A percentile compares a stretch with the other conserved stretches of the same genome.
Evolutionary conservation across 2,113 vertebrate species (phyloP).

Genomic region (Nyctibius bracteatus): DNA sequence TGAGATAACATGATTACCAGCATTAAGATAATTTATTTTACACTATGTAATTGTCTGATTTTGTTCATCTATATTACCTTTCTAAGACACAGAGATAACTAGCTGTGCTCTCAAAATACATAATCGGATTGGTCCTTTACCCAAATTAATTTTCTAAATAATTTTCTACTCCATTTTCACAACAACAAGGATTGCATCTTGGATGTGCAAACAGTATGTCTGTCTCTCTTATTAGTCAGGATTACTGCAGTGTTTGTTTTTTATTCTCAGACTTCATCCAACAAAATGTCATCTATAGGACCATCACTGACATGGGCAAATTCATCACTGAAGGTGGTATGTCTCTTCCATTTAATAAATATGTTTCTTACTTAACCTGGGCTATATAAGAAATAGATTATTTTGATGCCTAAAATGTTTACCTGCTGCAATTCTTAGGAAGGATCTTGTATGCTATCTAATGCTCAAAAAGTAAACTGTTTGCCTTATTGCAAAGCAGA

Average conservation of each 20-base stretch:
- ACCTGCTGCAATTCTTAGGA: background rate
- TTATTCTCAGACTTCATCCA: conserved; percentile 48
- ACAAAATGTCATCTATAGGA: conserved; percentile 41
- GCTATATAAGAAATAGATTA: background rate
- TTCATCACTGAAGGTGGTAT: conserved; percentile 60
- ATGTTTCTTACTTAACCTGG: background rate
- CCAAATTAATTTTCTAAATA: background rate
- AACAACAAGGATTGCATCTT: background rate
- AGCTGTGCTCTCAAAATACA: background rate
- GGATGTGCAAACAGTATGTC: background rate
- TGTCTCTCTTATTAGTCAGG: background rate
- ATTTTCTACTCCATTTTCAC: background rate
- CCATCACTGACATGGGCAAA: background rate
- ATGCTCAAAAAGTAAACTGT: background rate
- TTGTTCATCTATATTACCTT: background rate
- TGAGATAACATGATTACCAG: background rate
- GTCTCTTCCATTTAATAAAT: background rate
- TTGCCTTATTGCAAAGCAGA: background rate
- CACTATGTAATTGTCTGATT: background rate
- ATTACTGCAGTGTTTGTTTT: background rate
- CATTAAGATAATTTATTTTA: background rate
- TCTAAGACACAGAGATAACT: background rate
- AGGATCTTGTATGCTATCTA: background rate
- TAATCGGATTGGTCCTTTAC: background rate
- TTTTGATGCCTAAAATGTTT: background rate